A percentile compares a stretch with the other conserved stretches of the same genome.
Conservation (phyloP, 2,113 vertebrate species). For the Rhinopomastus cyanomelas region DNA sequence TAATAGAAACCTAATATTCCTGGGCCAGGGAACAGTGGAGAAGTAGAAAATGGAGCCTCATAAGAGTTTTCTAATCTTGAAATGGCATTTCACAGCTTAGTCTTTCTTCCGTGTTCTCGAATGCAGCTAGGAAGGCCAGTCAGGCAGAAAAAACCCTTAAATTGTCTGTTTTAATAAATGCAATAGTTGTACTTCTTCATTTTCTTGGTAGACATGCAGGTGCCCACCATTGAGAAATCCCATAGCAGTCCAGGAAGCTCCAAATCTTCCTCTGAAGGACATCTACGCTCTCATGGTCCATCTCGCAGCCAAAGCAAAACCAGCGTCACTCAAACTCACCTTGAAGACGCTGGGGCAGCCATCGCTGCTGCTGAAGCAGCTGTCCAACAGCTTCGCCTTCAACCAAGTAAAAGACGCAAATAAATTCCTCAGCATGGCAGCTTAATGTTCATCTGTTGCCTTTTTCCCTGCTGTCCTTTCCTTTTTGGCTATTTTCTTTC, state of each 20-base stretch:
- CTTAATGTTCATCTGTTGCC: conserved; percentile 90
- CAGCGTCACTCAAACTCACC: conserved; percentile 96
- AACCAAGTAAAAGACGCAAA: conserved; percentile 99
- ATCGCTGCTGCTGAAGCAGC: conserved; percentile 97
- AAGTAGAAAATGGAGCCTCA: background rate
- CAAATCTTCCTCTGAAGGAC: conserved; percentile 97
- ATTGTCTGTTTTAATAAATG: background rate
- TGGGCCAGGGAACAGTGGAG: background rate
- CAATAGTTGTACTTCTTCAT: conserved; percentile 40
- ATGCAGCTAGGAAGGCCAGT: background rate
- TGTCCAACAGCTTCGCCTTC: conserved; percentile 94
- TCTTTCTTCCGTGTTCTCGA: background rate
- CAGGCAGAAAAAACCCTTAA: background rate
- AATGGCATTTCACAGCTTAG: background rate
- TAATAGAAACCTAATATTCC: background rate
- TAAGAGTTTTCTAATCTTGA: background rate
- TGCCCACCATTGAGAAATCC: conserved; percentile 96
- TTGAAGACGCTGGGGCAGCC: conserved; percentile 95
- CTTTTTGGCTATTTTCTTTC: conserved; percentile 65
- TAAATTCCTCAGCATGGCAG: conserved; percentile 91
- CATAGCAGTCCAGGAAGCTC: conserved; percentile 98
- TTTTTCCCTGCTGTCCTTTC: conserved; percentile 78
- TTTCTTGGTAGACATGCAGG: conserved; percentile 87
- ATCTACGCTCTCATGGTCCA: conserved; percentile 94
- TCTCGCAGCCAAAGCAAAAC: conserved; percentile 99